Conservation (phyloP, 2,113 vertebrate species). For the Antennarius striatus region DNA sequence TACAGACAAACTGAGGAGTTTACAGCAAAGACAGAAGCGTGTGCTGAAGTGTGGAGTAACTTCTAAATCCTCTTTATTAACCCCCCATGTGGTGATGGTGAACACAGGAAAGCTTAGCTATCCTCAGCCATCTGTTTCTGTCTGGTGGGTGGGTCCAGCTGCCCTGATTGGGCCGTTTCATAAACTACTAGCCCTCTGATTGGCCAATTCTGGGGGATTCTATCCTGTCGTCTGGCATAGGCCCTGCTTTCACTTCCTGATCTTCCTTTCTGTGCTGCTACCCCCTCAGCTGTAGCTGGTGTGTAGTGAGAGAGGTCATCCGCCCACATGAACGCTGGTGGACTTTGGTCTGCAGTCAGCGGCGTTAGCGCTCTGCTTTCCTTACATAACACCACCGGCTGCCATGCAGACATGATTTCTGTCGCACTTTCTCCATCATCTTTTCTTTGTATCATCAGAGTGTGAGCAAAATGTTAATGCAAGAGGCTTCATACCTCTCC, state of each 20-base stretch:
- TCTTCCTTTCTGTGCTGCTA: conserved; percentile 33
- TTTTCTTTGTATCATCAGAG: not conserved
- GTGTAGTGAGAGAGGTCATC: conserved; percentile 38
- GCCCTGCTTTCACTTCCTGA: conserved; percentile 47
- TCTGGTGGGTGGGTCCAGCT: conserved; percentile 32
- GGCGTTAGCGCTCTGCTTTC: conserved; percentile 16
- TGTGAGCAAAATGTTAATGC: too few species aligned
- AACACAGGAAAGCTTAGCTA: conserved; percentile 55
- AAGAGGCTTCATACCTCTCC: not conserved
- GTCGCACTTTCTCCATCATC: not conserved
- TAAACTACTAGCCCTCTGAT: conserved; percentile 21
- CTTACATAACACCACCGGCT: conserved; percentile 47
- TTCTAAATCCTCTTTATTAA: conserved; percentile 20
- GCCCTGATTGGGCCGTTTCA: conserved; percentile 26
- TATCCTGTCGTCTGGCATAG: conserved; percentile 9
- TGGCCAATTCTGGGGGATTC: conserved; percentile 28
- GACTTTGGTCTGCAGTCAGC: conserved; percentile 46
- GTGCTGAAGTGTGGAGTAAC: not conserved
- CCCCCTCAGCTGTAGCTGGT: conserved; percentile 20
- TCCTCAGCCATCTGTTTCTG: conserved; percentile 70
- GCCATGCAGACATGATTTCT: not conserved
- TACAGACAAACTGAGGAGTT: not conserved
- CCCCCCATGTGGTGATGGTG: conserved; percentile 22
- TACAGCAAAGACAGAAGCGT: not conserved
- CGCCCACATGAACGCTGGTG: conserved; percentile 51